Percentiles rank a stretch among this genome's conserved stretches.
Evolutionary conservation across 2,797 vertebrate genomes (phyloP).

Genomic region (Spizella passerina): DNA sequence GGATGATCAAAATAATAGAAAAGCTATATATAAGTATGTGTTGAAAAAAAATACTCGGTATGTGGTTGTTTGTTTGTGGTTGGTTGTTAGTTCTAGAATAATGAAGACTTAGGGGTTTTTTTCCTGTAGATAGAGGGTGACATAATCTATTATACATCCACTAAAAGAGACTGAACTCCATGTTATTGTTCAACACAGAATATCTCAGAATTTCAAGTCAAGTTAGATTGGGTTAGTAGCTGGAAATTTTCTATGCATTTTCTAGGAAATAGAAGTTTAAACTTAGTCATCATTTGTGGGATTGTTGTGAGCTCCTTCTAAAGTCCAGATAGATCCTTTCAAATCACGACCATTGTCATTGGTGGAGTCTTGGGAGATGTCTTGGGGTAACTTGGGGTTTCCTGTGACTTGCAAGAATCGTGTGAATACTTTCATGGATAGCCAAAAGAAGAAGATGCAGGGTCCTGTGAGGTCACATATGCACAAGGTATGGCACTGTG

Average conservation of each 20-base stretch:
- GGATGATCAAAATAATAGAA: background rate
- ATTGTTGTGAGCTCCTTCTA: background rate
- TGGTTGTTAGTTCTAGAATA: background rate
- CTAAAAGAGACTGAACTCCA: background rate
- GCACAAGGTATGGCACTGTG: background rate
- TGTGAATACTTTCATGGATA: background rate
- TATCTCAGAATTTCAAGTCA: background rate
- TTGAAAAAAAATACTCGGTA: background rate
- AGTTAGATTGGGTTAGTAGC: background rate
- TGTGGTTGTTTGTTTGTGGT: background rate
- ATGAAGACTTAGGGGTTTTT: background rate
- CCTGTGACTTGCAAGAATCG: background rate
- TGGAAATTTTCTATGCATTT: background rate
- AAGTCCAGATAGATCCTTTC: background rate
- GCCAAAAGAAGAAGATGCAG: background rate
- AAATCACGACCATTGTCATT: background rate
- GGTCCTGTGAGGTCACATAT: background rate
- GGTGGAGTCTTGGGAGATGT: fast-evolving
- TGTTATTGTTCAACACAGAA: background rate
- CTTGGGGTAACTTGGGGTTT: background rate
- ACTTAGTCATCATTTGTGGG: background rate
- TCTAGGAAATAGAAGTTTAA: background rate
- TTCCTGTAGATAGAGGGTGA: background rate
- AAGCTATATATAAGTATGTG: background rate
- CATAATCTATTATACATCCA: background rate